These are phyloP conservation scores for Belonocnema kinseyi DNA, from an alignment of 1,140 invertebrate species.

Conservation along the genomic window DNA sequence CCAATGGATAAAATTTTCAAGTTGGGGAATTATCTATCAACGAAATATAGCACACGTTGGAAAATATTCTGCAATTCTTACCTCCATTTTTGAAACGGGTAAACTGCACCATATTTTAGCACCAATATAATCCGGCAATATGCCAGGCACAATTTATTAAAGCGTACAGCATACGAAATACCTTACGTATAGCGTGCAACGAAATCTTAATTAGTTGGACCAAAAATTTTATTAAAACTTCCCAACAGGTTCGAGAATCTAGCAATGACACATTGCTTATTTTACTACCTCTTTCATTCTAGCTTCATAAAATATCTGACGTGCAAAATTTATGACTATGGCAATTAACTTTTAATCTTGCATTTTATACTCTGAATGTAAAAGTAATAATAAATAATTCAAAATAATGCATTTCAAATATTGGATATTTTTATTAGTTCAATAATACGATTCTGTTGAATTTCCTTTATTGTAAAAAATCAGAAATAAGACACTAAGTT, in stretches of 20 bases:
- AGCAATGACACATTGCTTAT: not conserved
- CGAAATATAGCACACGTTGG: no score
- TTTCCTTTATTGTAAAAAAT: no score
- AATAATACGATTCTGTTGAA: no score
- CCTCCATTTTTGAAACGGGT: not conserved
- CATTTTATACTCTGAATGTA: no score
- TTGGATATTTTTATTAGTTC: no score
- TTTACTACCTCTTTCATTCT: not conserved
- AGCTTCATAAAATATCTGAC: not conserved
- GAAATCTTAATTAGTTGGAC: constrained; percentile 14
- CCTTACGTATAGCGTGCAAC: not conserved
- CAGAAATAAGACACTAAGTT: no score
- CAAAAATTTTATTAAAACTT: constrained; percentile 20
- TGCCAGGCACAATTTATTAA: not conserved
- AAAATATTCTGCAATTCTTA: not conserved
- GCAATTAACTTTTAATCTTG: not conserved
- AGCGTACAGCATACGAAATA: not conserved
- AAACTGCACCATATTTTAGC: not conserved
- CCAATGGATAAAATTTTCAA: no score
- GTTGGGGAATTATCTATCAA: no score
- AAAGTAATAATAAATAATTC: no score
- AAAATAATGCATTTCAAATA: no score
- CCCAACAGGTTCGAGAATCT: not conserved
- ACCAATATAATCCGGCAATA: not conserved
- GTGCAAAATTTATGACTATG: not conserved